These are phyloP conservation scores for Diphyllodes magnificus DNA, from an alignment of 2,113 vertebrate species.

Conservation along the genomic window DNA sequence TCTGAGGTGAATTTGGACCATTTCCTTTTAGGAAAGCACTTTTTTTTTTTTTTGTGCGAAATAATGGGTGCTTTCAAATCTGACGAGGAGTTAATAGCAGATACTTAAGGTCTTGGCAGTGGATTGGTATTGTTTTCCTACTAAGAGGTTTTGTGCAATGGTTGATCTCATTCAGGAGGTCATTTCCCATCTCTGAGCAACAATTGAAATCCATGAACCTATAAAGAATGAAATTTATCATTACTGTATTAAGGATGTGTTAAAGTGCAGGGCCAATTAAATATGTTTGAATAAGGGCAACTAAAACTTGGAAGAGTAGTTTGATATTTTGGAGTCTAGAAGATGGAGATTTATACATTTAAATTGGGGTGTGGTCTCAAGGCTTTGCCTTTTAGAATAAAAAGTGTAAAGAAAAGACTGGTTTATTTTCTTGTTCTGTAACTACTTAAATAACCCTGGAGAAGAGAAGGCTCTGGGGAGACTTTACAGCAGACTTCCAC, in stretches of 20 bases:
- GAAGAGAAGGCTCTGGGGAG: background rate
- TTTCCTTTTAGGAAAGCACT: background rate
- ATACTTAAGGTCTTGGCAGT: slow-evolving; percentile 33
- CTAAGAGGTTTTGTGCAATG: background rate
- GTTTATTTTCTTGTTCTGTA: background rate
- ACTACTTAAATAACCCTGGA: background rate
- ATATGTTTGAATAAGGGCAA: background rate
- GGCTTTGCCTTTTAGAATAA: background rate
- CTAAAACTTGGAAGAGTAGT: background rate
- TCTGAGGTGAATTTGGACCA: background rate
- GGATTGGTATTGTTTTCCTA: background rate
- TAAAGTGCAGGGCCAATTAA: background rate
- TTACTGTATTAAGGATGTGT: background rate
- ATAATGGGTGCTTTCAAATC: background rate
- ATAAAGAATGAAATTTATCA: background rate
- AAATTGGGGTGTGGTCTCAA: background rate
- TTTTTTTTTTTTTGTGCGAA: background rate
- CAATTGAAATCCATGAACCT: background rate
- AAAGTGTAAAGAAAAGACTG: background rate
- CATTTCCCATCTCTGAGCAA: background rate
- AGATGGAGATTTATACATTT: background rate
- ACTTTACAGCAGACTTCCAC: background rate
- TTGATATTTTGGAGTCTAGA: background rate
- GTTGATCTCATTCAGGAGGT: background rate
- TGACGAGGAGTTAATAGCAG: background rate